Conservation (phyloP, 2,113 vertebrate species). For the Thymallus thymallus region DNA sequence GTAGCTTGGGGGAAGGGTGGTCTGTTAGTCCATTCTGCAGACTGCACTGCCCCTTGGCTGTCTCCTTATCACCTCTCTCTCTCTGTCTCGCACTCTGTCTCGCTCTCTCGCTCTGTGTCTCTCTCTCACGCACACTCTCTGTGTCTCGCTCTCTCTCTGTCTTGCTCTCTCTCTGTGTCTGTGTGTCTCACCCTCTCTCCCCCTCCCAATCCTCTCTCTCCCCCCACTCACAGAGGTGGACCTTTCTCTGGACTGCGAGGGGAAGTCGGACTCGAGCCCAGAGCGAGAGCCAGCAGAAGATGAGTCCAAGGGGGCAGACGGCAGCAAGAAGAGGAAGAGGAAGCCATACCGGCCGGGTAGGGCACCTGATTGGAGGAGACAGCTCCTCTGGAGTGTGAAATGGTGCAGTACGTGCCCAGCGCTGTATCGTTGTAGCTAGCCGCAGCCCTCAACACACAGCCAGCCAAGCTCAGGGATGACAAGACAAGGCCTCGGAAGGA, state of each 20-base stretch:
- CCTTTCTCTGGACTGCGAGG: conserved; percentile 88
- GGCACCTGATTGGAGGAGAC: conserved; percentile 72
- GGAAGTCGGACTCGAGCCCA: conserved; percentile 96
- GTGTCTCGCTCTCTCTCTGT: no score
- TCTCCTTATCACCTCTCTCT: conserved; percentile 33
- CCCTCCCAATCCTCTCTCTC: conserved; percentile 11
- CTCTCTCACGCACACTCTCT: no score
- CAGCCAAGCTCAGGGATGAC: not conserved
- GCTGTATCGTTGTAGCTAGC: conserved; percentile 24
- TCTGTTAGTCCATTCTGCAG: conserved; percentile 29
- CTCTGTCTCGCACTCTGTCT: no score
- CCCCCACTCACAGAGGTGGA: conserved; percentile 79
- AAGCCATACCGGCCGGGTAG: conserved; percentile 98
- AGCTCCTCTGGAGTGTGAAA: conserved; percentile 72
- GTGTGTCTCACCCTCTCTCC: not conserved
- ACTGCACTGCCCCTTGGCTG: conserved; percentile 21
- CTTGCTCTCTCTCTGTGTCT: no score
- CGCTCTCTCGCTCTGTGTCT: conserved; percentile 30
- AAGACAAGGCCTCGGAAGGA: conserved; percentile 33
- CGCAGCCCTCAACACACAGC: conserved; percentile 7
- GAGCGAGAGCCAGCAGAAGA: conserved; percentile 91
- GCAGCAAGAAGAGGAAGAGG: conserved; percentile 93
- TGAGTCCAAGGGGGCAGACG: conserved; percentile 85
- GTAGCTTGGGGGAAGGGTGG: conserved; percentile 20
- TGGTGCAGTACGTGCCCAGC: conserved; percentile 61